phyloP scores from a whole-genome alignment of 2,888 invertebrate genomes.

The Erannis defoliaria region DNA sequence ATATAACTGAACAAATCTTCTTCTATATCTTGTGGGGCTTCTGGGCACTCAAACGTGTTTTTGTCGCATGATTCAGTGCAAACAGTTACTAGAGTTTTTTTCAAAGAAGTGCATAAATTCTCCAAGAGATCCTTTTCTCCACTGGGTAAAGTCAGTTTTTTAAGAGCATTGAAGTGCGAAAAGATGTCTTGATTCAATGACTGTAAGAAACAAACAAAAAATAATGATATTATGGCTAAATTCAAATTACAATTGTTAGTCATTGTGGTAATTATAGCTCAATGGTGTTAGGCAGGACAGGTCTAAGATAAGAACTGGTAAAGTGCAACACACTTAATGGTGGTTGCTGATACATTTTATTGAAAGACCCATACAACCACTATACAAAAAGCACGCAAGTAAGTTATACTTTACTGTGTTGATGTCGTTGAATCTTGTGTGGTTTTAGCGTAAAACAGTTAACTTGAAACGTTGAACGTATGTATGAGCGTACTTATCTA shows the following conservation, averaged over 20 bases:
- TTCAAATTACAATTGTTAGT: neutral
- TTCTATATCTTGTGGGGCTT: conserved; percentile 56
- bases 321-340: neutral
- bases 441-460: too few relatives aligned
- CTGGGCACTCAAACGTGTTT: conserved; percentile 64
- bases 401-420: too few relatives aligned
- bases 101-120: conserved; percentile 68
- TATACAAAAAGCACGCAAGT: too few relatives aligned
- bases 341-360: neutral
- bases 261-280: too few relatives aligned
- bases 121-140: conserved; percentile 58
- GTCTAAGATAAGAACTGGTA: neutral
- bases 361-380: neutral
- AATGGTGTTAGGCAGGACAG: too few relatives aligned
- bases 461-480: too few relatives aligned
- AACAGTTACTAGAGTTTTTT: conserved; percentile 63
- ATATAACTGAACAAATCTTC: conserved; percentile 61
- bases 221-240: neutral
- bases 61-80: conserved; percentile 67
- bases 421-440: too few relatives aligned
- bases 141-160: conserved; percentile 66
- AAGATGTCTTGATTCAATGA: conserved; percentile 66
- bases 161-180: conserved; percentile 67
- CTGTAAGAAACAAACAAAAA: conserved; percentile 60
- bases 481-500: too few relatives aligned